Percentiles rank a stretch among this genome's conserved stretches.
These are phyloP conservation scores for Ochropleura plecta DNA, from an alignment of 2,888 invertebrate species.

Conservation along the genomic window DNA sequence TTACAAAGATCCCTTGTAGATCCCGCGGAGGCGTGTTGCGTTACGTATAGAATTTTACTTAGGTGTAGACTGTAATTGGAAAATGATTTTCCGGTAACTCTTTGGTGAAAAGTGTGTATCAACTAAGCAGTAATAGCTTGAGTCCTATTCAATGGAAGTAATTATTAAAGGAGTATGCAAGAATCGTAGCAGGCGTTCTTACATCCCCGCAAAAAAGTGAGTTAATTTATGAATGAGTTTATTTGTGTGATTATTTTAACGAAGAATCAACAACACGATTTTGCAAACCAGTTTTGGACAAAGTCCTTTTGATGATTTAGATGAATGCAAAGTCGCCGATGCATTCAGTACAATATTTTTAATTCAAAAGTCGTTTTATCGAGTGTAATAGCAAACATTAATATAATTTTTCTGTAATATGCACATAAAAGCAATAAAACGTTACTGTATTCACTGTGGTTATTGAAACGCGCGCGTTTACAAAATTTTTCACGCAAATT, in stretches of 20 bases:
- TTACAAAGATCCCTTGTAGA: slow-evolving; percentile 20
- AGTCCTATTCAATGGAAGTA: too few relatives aligned
- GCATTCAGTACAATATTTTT: too few relatives aligned
- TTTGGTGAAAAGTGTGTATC: too few relatives aligned
- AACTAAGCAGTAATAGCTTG: too few relatives aligned
- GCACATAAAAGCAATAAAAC: slow-evolving; percentile 36
- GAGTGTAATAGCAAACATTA: neutral
- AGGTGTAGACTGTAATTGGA: slow-evolving; percentile 3
- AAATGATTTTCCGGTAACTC: neutral
- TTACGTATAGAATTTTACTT: slow-evolving; percentile 7
- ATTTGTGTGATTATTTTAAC: too few relatives aligned
- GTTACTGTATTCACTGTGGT: slow-evolving; percentile 24
- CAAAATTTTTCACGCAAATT: slow-evolving; percentile 60
- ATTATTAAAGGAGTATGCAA: too few relatives aligned
- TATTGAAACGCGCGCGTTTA: slow-evolving; percentile 52
- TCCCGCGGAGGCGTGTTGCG: slow-evolving; percentile 22
- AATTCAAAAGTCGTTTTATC: neutral
- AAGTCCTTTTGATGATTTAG: neutral
- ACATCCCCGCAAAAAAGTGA: too few relatives aligned
- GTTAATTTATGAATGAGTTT: too few relatives aligned
- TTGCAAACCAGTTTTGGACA: neutral
- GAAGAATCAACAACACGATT: too few relatives aligned
- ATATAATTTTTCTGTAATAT: slow-evolving; percentile 21
- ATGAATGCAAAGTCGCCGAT: too few relatives aligned
- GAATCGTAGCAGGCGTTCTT: too few relatives aligned